phyloP scores from a whole-genome alignment of 1,140 invertebrate genomes.

The Cherax quadricarinatus region DNA sequence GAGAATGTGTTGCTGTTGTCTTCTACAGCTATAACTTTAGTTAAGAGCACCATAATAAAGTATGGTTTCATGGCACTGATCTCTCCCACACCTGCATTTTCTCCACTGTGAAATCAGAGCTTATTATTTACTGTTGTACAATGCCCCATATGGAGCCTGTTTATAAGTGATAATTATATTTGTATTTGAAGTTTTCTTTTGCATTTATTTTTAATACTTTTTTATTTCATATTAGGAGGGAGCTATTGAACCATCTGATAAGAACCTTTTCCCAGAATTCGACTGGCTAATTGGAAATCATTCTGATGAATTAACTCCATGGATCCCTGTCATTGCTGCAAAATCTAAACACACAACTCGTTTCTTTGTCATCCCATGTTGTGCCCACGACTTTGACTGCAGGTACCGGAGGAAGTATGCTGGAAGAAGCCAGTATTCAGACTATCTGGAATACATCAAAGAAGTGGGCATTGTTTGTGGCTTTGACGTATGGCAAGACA shows the following conservation, averaged over 20 bases:
- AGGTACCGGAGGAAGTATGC: slow-evolving; percentile 84
- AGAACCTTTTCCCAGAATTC: slow-evolving; percentile 84
- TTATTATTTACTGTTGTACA: too few species aligned
- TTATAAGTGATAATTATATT: too few species aligned
- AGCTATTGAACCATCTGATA: slow-evolving; percentile 84
- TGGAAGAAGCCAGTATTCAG: slow-evolving; percentile 84
- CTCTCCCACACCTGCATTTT: too few species aligned
- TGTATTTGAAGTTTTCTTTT: too few species aligned
- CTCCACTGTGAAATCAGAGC: too few species aligned
- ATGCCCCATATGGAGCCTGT: too few species aligned
- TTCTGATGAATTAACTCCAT: slow-evolving; percentile 98
- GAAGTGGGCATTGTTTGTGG: slow-evolving; percentile 85
- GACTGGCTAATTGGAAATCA: slow-evolving; percentile 99
- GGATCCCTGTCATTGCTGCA: slow-evolving; percentile 95
- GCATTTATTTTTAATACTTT: not conserved
- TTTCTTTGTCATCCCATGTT: slow-evolving; percentile 96
- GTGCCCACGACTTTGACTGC: slow-evolving; percentile 92
- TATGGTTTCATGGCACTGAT: too few species aligned
- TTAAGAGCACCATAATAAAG: too few species aligned
- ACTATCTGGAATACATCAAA: slow-evolving; percentile 89
- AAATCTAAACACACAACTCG: slow-evolving; percentile 80
- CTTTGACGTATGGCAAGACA: slow-evolving; percentile 87
- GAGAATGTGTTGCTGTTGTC: too few species aligned
- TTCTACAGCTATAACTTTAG: too few species aligned
- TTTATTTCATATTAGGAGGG: slow-evolving; percentile 74